These are phyloP conservation scores for Apogon hyalosoma DNA, from an alignment of 2,797 vertebrate species.

Conservation along the genomic window DNA sequence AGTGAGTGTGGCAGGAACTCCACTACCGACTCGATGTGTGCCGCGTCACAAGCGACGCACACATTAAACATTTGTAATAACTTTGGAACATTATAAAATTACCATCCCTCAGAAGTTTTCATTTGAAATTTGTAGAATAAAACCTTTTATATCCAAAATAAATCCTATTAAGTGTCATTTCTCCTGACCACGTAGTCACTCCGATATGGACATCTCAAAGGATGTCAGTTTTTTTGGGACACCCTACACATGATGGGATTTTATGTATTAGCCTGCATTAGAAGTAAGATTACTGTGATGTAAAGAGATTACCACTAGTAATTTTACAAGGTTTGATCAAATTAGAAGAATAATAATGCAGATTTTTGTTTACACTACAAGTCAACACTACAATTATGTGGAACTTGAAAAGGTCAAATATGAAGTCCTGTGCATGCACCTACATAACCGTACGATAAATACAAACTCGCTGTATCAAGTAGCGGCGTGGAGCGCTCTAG, in stretches of 20 bases:
- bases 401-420: conserved; percentile 57
- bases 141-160: too few relatives aligned
- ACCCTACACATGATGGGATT: conserved; percentile 34
- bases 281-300: conserved; percentile 28
- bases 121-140: too few relatives aligned
- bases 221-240: too few relatives aligned
- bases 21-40: too few relatives aligned
- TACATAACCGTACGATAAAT: conserved; percentile 52
- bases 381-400: conserved; percentile 7
- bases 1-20: too few relatives aligned
- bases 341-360: conserved; percentile 33
- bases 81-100: too few relatives aligned
- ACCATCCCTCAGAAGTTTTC: too few relatives aligned
- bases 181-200: too few relatives aligned
- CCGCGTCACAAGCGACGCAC: too few relatives aligned
- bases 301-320: conserved; percentile 37
- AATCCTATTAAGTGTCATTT: too few relatives aligned
- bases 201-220: too few relatives aligned
- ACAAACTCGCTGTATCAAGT: conserved; percentile 61
- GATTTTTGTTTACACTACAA: not conserved
- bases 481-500: conserved; percentile 45
- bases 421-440: conserved; percentile 26
- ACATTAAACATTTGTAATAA: too few relatives aligned
- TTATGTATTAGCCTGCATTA: conserved; percentile 14
- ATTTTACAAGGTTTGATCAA: conserved; percentile 25